Percentiles rank a stretch among this genome's conserved stretches.
phyloP scores from a whole-genome alignment of 2,888 invertebrate species.

The Eugnorisma glareosa region DNA sequence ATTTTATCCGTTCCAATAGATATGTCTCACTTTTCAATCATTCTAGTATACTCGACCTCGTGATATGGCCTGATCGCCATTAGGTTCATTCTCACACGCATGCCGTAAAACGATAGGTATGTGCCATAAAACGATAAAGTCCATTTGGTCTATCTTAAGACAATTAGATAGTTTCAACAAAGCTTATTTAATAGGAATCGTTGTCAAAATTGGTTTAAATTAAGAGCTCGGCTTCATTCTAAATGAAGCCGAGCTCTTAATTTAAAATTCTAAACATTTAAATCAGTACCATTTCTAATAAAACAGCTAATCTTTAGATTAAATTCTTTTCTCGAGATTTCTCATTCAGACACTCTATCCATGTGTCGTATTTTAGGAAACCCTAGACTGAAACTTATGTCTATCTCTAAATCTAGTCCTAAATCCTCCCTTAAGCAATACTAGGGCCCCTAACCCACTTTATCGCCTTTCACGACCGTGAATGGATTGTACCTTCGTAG shows the following conservation, averaged over 20 bases:
- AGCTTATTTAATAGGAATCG: not conserved
- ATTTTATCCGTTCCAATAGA: not conserved
- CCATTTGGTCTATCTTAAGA: too few species aligned
- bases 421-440: constrained; percentile 41
- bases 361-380: constrained; percentile 27
- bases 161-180: not conserved
- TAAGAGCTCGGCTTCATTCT: too few species aligned
- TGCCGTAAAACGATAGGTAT: not conserved
- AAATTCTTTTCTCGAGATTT: constrained; percentile 5
- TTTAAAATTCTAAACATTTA: not conserved
- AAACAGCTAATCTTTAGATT: not conserved
- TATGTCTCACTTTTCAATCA: not conserved
- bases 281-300: not conserved
- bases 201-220: not conserved
- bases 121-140: not conserved
- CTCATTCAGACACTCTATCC: not conserved
- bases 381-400: constrained; percentile 22
- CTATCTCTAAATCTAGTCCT: constrained; percentile 32
- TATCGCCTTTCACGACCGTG: constrained; percentile 25
- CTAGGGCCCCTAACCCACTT: constrained; percentile 32
- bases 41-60: not conserved
- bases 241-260: too few species aligned
- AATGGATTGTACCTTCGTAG: constrained; percentile 25
- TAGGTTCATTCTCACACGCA: not conserved
- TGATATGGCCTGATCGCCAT: not conserved